These are phyloP conservation scores for Mantis religiosa DNA, from an alignment of 2,888 invertebrate species.

Conservation along the genomic window DNA sequence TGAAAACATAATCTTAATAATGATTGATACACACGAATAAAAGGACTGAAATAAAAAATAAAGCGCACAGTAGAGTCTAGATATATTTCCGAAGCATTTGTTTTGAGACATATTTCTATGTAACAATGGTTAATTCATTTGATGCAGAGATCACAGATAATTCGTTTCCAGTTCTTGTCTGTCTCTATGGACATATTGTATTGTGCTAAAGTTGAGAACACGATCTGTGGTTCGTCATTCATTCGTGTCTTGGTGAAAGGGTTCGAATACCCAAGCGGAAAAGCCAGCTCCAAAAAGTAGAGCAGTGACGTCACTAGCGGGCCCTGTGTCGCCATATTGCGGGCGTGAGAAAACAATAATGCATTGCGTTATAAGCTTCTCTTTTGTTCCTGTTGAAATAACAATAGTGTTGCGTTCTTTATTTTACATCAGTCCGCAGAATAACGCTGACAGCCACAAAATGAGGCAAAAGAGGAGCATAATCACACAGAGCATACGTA, in stretches of 20 bases:
- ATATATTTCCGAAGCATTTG: no score
- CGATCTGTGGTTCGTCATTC: background rate
- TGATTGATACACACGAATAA: no score
- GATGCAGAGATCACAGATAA: no score
- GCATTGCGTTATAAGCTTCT: background rate
- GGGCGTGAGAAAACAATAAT: background rate
- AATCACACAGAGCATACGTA: background rate
- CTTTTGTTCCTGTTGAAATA: background rate
- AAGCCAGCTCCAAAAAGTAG: background rate
- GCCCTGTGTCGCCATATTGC: background rate
- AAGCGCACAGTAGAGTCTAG: no score
- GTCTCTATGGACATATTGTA: background rate
- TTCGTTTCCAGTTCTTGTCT: no score
- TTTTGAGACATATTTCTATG: no score
- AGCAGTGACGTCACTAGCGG: background rate
- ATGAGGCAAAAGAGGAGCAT: background rate
- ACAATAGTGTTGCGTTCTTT: background rate
- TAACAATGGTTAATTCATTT: no score
- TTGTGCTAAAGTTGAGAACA: background rate
- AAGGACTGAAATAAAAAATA: no score
- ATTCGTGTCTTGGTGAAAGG: background rate
- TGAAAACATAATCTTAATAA: no score
- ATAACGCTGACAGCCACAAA: background rate
- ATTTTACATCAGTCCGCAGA: background rate
- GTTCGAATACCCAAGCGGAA: background rate